A percentile compares a stretch with the other conserved stretches of the same genome.
These are phyloP conservation scores for Tromatobia lineatoria DNA, from an alignment of 2,888 invertebrate species.

Conservation along the genomic window DNA sequence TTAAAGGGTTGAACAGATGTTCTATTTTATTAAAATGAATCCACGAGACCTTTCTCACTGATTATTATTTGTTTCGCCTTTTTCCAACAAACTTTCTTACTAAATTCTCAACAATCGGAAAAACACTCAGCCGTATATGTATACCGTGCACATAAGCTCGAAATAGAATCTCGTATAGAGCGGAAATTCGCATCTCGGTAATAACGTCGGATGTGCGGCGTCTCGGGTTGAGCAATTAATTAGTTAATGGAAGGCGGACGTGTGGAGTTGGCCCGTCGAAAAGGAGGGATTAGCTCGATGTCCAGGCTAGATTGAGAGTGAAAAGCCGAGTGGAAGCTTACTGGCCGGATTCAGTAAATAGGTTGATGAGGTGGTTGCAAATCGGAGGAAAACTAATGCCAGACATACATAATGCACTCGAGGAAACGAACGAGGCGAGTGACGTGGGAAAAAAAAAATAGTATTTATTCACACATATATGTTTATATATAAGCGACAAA, in stretches of 20 bases:
- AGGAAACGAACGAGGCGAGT: conserved; percentile 52
- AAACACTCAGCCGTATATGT: neutral
- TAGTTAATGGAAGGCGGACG: conserved; percentile 62
- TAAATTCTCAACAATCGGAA: too few species aligned
- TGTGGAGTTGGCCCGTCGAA: conserved; percentile 21
- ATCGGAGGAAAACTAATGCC: conserved; percentile 9
- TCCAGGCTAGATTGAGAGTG: conserved; percentile 45
- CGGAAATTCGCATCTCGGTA: conserved; percentile 28
- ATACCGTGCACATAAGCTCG: conserved; percentile 2
- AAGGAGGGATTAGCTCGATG: conserved; percentile 44
- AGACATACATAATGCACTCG: conserved; percentile 6
- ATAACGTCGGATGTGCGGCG: conserved; percentile 52
- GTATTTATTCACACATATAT: neutral
- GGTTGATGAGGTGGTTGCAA: conserved; percentile 17
- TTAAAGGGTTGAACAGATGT: too few species aligned
- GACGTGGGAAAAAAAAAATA: conserved; percentile 40
- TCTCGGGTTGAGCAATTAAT: conserved; percentile 49
- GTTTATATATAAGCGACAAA: neutral
- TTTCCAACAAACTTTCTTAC: too few species aligned
- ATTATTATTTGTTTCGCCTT: too few species aligned
- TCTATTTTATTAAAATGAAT: too few species aligned
- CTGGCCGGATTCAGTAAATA: conserved; percentile 21
- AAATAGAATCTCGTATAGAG: conserved; percentile 26
- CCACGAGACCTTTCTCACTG: too few species aligned
- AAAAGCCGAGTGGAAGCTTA: conserved; percentile 15